Evolutionary conservation across 1,140 invertebrate genomes (phyloP).

Genomic region (Diabrotica virgifera): DNA sequence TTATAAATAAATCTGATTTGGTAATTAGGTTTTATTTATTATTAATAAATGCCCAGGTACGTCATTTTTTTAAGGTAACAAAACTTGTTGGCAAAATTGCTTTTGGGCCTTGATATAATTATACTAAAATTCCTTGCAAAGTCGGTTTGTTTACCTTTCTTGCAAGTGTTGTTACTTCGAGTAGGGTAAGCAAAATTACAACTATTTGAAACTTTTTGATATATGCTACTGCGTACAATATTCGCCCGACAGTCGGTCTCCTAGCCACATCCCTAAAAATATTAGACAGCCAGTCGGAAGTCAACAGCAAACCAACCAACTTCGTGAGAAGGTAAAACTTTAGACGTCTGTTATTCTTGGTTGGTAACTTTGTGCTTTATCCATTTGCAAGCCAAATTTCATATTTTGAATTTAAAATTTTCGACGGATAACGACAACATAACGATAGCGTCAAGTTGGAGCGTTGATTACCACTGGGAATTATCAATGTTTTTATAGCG

Average conservation of each 20-base stretch:
- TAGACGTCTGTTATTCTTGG: constrained; percentile 12
- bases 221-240: too few relatives aligned
- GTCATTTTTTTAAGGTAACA: too few relatives aligned
- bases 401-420: constrained; percentile 9
- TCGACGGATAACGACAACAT: not conserved
- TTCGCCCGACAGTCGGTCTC: not conserved
- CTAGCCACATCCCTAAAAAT: not conserved
- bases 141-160: too few relatives aligned
- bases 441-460: not conserved
- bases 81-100: too few relatives aligned
- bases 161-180: too few relatives aligned
- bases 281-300: not conserved
- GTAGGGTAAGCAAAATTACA: too few relatives aligned
- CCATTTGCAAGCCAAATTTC: constrained; percentile 13
- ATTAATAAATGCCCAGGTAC: too few relatives aligned
- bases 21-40: too few relatives aligned
- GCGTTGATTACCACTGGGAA: constrained; percentile 1
- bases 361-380: constrained; percentile 4
- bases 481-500: constrained; percentile 1
- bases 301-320: not conserved
- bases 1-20: too few relatives aligned
- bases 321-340: constrained; percentile 5
- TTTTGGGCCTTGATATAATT: too few relatives aligned
- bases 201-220: too few relatives aligned
- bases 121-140: too few relatives aligned